A percentile compares a stretch with the other conserved stretches of the same genome.
phyloP scores from a whole-genome alignment of 2,113 vertebrate genomes.

The Thunnus thynnus region DNA sequence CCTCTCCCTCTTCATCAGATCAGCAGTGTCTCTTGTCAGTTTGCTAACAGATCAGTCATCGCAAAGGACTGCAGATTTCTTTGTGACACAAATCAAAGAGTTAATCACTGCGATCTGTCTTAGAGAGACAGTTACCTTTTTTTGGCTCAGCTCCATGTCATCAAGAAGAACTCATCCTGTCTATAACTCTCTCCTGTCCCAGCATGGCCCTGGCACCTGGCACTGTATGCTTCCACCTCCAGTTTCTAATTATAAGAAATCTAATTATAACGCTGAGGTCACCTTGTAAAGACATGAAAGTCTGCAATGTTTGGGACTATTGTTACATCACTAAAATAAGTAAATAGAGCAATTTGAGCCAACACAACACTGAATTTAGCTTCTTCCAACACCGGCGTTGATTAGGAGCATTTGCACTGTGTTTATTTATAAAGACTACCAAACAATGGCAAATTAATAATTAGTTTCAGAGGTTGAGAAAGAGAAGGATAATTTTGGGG shows the following conservation, averaged over 20 bases:
- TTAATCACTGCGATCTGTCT: conserved; percentile 5
- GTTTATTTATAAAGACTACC: conserved; percentile 36
- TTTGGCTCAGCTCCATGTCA: conserved; percentile 16
- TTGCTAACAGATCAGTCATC: not conserved
- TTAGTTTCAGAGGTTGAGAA: not conserved
- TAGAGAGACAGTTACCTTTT: conserved; percentile 8
- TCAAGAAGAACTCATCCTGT: not conserved
- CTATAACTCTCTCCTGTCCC: not conserved
- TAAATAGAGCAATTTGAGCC: conserved; percentile 30
- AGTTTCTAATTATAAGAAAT: conserved; percentile 7
- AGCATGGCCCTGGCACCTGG: not conserved
- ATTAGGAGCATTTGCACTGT: not conserved
- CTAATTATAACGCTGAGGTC: conserved; percentile 15
- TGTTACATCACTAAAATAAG: conserved; percentile 28
- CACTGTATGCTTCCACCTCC: not conserved
- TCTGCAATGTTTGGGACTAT: not conserved
- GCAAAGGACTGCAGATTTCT: not conserved
- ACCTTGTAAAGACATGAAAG: conserved; percentile 13
- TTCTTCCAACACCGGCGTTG: conserved; percentile 12
- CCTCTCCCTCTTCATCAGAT: not conserved
- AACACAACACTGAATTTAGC: not conserved
- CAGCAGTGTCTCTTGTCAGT: not conserved
- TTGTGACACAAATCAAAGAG: not conserved
- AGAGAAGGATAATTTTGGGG: conserved; percentile 2
- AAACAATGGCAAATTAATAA: conserved; percentile 34